Evolutionary conservation across 2,113 vertebrate species (phyloP), one percentile per base, ranked within the genome.

Genomic region (Herpailurus yagouaroundi): DNA sequence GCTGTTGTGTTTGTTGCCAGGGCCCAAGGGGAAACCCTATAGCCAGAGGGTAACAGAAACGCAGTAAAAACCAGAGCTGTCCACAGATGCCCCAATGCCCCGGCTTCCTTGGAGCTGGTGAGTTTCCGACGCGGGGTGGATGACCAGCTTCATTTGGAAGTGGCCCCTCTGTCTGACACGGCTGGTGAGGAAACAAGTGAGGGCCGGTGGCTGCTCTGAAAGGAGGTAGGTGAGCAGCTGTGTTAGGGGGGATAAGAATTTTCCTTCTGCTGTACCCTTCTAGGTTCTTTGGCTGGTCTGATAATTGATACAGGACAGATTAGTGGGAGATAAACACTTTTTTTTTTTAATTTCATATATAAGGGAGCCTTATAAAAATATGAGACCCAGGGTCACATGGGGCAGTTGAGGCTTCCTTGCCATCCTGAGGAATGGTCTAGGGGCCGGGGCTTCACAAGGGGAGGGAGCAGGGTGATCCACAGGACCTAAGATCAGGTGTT

Each of bases 111-210:
- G 1, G 12, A 71, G 68, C 13, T 45, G 5, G 66, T 21, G 71
- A 55, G 4, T 64, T 38, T 63, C 63, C 0, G 0, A 29, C 52
- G 2, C 68, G 2, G 38, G 52, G 36, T 38, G 19, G 45, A 1
- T 12, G 48, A 29, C 64, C 57, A 7, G 57, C 91, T 91, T 21
- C 55, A 76, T 91, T 29, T 50, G 50, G 57, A 57, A 85, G 27
- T 41, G 57, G 31, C 52, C n/a, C 11, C 41, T 87, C 80, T 36
- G 31, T 74, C 48, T 19, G 38, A 41, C 7, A 9, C 68, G 25
- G 45, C 94, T 92, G 63, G 18, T 8, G 2, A 92, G 55, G 76
- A 52, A 25, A 19, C 23, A 76, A 14, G 6, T 19, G 41, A 71
- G 63, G 69, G 60, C 36, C 9, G 1, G 57, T 4, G 45, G 36